Evolutionary conservation across 2,888 invertebrate species (phyloP).

Genomic region (Boloria euphrosyne): DNA sequence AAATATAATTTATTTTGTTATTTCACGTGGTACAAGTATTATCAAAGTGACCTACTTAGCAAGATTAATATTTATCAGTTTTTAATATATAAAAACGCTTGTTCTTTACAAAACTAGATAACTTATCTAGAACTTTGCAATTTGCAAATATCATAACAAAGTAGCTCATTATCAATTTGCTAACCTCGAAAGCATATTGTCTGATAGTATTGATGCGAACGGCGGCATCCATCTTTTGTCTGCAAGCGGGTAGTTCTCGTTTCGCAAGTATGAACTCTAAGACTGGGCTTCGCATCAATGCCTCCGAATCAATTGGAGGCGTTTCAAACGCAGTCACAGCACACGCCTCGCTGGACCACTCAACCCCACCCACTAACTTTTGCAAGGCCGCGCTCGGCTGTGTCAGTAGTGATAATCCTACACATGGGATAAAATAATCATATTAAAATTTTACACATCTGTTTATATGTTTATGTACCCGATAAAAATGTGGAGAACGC

Average conservation of each 20-base stretch:
- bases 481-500: background rate
- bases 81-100: too few relatives aligned
- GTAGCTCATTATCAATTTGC: background rate
- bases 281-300: slow-evolving; percentile 90
- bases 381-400: slow-evolving; percentile 95
- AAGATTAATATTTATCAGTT: too few relatives aligned
- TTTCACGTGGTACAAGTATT: too few relatives aligned
- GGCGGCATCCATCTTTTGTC: slow-evolving; percentile 94
- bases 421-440: slow-evolving; percentile 65
- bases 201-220: slow-evolving; percentile 90
- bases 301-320: slow-evolving; percentile 73
- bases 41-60: too few relatives aligned
- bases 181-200: slow-evolving; percentile 93
- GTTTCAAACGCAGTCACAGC: slow-evolving; percentile 68
- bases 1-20: too few relatives aligned
- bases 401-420: slow-evolving; percentile 90
- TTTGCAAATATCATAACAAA: background rate
- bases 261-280: slow-evolving; percentile 93
- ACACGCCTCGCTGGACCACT: slow-evolving; percentile 49
- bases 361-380: slow-evolving; percentile 84
- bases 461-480: background rate
- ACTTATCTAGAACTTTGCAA: background rate
- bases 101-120: background rate
- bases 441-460: slow-evolving; percentile 16
- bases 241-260: slow-evolving; percentile 91